Percentiles rank a stretch among this genome's conserved stretches.
Evolutionary conservation across 2,888 invertebrate genomes (phyloP).

Genomic region (Eupithecia subumbrata): DNA sequence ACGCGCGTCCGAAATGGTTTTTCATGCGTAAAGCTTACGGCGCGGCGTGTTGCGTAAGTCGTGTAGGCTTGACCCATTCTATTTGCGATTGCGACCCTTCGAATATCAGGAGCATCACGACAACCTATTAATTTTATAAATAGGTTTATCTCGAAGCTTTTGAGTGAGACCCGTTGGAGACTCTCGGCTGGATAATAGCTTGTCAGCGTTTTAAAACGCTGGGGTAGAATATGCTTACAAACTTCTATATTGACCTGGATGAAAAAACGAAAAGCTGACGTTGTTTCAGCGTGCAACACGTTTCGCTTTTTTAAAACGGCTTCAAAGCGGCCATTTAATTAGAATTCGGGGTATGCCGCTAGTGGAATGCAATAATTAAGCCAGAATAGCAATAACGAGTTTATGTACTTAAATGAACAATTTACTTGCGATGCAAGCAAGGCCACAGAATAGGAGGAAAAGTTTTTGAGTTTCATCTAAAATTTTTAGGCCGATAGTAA

Average conservation of each 20-base stretch:
- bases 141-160: conserved; percentile 32
- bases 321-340: conserved; percentile 18
- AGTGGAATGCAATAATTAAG: conserved; percentile 20
- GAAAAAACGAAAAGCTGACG: conserved; percentile 16
- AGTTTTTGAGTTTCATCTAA: conserved; percentile 24
- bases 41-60: neutral
- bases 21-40: conserved; percentile 6
- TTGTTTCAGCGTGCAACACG: conserved; percentile 15
- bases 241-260: conserved; percentile 9
- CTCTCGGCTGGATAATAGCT: conserved; percentile 26
- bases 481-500: conserved; percentile 11
- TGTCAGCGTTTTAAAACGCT: conserved; percentile 19
- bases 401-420: conserved; percentile 27
- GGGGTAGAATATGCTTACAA: conserved; percentile 12
- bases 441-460: conserved; percentile 26
- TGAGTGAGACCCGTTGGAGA: conserved; percentile 29
- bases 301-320: conserved; percentile 22
- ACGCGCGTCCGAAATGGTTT: neutral
- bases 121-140: conserved; percentile 39
- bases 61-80: conserved; percentile 31
- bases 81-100: conserved; percentile 47
- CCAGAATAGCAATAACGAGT: conserved; percentile 26
- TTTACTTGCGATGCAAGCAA: conserved; percentile 29
- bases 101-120: conserved; percentile 38
- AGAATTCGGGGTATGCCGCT: conserved; percentile 9